Evolutionary conservation across 2,888 invertebrate genomes (phyloP).

Genomic region (Pammene fasciana): DNA sequence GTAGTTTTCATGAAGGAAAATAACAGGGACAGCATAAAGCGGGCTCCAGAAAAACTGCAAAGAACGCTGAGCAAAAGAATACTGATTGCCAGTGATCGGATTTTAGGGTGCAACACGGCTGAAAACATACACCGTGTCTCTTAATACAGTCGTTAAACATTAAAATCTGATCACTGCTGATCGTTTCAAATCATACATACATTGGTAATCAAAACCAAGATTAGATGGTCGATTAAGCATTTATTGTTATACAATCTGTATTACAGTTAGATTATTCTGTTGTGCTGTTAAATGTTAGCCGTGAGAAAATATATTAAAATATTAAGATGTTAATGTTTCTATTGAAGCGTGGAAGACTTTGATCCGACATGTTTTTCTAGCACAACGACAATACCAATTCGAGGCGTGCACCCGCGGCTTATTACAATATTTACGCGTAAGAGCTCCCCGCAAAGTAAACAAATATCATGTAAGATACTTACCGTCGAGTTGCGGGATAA

Average conservation of each 20-base stretch:
- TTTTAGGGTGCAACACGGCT: no score
- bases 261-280: no score
- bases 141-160: no score
- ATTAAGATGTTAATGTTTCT: slow-evolving; percentile 1
- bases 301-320: neutral
- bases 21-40: slow-evolving; percentile 33
- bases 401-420: slow-evolving; percentile 28
- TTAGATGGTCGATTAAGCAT: no score
- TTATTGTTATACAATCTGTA: no score
- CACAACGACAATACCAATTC: slow-evolving; percentile 33
- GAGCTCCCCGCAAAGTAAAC: slow-evolving; percentile 52
- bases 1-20: slow-evolving; percentile 32
- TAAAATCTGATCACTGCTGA: no score
- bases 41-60: slow-evolving; percentile 11
- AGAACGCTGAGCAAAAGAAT: neutral
- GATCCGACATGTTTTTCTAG: slow-evolving; percentile 1
- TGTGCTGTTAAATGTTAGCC: no score
- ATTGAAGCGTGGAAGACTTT: slow-evolving; percentile 3
- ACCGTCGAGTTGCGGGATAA: slow-evolving; percentile 64
- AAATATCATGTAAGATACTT: slow-evolving; percentile 65
- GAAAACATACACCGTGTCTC: no score
- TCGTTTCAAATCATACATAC: no score
- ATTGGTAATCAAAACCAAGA: no score
- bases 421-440: slow-evolving; percentile 45
- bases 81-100: no score